Evolutionary conservation across 2,113 vertebrate species (phyloP).

Genomic region (Aspiorhynchus laticeps): DNA sequence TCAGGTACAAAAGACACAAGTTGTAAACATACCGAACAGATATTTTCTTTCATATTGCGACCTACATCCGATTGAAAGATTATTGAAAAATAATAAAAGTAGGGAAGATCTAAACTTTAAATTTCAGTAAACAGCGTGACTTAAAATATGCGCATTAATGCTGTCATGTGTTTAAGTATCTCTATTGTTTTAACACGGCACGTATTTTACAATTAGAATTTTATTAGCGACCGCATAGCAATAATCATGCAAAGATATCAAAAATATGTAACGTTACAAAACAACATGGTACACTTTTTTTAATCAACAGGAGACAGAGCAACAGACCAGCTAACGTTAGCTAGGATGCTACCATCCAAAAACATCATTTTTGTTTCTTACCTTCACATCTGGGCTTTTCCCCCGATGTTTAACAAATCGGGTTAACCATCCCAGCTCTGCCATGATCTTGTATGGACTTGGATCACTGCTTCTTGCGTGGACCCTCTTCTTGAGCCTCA

Average conservation of each 20-base stretch:
- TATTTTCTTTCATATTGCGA: background rate
- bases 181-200: background rate
- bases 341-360: background rate
- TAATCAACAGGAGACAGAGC: background rate
- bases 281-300: background rate
- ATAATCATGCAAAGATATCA: background rate
- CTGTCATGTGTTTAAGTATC: background rate
- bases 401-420: background rate
- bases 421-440: background rate
- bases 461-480: background rate
- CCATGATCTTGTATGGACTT: background rate
- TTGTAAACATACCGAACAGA: background rate
- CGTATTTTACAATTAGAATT: too few relatives aligned
- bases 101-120: too few relatives aligned
- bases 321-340: background rate
- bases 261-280: too few relatives aligned
- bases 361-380: background rate
- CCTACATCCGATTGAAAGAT: too few relatives aligned
- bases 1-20: background rate
- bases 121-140: too few relatives aligned
- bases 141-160: too few relatives aligned
- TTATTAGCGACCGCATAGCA: too few relatives aligned
- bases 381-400: background rate
- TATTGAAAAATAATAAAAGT: too few relatives aligned
- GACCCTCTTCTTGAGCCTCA: conserved; percentile 11